phyloP scores from a whole-genome alignment of 2,797 vertebrate species.

The Knipowitschia caucasica region DNA sequence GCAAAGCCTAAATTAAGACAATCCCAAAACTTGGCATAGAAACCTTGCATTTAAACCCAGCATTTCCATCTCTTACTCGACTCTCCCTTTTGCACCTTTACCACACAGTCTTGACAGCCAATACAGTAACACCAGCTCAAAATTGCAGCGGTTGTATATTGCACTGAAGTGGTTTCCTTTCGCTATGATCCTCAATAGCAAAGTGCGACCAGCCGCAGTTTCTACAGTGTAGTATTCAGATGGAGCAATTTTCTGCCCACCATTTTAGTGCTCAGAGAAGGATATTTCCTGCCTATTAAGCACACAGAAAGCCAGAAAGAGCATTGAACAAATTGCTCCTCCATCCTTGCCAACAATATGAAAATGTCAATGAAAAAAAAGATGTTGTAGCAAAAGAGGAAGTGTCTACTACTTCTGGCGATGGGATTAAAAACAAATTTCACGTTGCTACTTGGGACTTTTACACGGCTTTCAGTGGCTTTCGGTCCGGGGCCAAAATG shows the following conservation, averaged over 20 bases:
- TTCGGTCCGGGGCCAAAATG: constrained; percentile 42
- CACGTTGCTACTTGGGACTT: constrained; percentile 41
- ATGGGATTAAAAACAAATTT: constrained; percentile 52
- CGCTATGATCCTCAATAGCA: constrained; percentile 51
- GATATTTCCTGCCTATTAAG: constrained; percentile 44
- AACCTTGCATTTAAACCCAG: neutral
- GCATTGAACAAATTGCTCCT: constrained; percentile 36
- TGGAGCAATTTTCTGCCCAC: constrained; percentile 45
- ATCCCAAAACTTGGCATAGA: neutral
- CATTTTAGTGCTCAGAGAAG: constrained; percentile 37
- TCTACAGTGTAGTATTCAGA: constrained; percentile 39
- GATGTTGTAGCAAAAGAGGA: constrained; percentile 25
- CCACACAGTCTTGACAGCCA: constrained; percentile 28
- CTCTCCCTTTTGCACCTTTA: constrained; percentile 26
- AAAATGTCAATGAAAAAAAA: constrained; percentile 30
- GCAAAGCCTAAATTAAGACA: no score
- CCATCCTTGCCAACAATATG: constrained; percentile 29
- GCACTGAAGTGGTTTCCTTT: constrained; percentile 45
- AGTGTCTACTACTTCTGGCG: constrained; percentile 33
- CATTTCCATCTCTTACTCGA: constrained; percentile 10
- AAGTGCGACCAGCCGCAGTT: constrained; percentile 37
- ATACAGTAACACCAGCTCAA: constrained; percentile 36
- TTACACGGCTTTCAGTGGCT: constrained; percentile 49
- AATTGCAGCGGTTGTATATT: constrained; percentile 20
- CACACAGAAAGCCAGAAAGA: constrained; percentile 32